phyloP scores from a whole-genome alignment of 2,888 invertebrate genomes.

The Cataglyphis altisquamis region DNA sequence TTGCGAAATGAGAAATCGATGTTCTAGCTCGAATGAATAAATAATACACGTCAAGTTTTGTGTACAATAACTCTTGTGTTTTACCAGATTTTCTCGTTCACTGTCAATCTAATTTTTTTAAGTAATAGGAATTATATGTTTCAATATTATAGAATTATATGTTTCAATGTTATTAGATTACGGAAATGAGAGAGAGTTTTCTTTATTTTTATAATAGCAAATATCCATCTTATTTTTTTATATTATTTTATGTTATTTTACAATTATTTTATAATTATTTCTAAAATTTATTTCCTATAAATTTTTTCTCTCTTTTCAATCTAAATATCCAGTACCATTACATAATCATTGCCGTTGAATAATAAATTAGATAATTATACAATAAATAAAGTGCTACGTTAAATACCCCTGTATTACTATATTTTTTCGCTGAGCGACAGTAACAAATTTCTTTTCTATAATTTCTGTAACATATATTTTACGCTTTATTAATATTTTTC shows the following conservation, averaged over 20 bases:
- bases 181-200: not conserved
- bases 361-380: conserved; percentile 32
- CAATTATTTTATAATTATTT: not conserved
- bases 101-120: not conserved
- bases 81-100: not conserved
- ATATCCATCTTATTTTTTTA: not conserved
- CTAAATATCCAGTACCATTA: not conserved
- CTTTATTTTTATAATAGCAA: not conserved
- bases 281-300: not conserved
- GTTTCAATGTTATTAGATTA: not conserved
- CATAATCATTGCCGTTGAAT: not conserved
- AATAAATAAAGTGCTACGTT: not conserved
- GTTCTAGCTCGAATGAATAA: not conserved
- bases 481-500: conserved; percentile 42
- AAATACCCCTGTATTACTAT: not conserved
- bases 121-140: not conserved
- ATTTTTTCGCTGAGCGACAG: not conserved
- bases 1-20: not conserved
- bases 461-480: conserved; percentile 29
- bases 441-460: conserved; percentile 25
- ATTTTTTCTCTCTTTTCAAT: not conserved
- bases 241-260: too few species aligned
- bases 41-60: not conserved
- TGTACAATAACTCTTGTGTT: conserved; percentile 4
- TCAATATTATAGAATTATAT: not conserved